Percentiles rank a stretch among this genome's conserved stretches.
These are phyloP conservation scores for Sylvia atricapilla DNA, from an alignment of 2,113 vertebrate genomes.

Conservation along the genomic window DNA sequence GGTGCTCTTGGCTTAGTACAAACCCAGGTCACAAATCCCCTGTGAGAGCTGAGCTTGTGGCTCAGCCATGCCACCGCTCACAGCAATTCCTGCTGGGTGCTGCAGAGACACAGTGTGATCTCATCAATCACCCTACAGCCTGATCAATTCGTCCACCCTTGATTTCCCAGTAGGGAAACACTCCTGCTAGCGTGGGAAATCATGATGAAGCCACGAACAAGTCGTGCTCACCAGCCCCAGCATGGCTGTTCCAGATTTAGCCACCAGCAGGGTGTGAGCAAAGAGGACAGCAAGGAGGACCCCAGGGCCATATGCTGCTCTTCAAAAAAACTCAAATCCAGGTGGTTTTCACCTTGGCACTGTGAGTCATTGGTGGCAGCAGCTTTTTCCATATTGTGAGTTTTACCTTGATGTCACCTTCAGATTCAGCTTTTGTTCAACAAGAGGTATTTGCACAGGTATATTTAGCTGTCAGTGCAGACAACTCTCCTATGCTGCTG, in stretches of 20 bases:
- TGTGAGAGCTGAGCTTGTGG: not conserved
- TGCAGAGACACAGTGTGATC: not conserved
- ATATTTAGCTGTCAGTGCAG: slow-evolving; percentile 6
- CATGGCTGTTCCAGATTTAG: not conserved
- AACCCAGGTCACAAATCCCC: not conserved
- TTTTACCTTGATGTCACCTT: slow-evolving; percentile 40
- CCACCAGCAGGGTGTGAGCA: not conserved
- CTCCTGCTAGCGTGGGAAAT: not conserved
- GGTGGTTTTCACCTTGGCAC: not conserved
- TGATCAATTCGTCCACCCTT: not conserved
- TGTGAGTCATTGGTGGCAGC: not conserved
- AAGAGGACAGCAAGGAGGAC: not conserved
- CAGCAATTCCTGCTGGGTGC: not conserved
- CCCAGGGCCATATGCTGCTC: not conserved
- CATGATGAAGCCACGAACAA: not conserved
- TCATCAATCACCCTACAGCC: not conserved
- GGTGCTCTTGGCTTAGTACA: not conserved
- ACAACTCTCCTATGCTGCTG: not conserved
- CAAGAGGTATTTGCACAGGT: not conserved
- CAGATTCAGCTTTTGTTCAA: not conserved
- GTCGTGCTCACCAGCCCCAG: not conserved
- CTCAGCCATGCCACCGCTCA: accelerated
- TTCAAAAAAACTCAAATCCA: not conserved
- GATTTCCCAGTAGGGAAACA: not conserved
- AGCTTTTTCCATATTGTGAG: not conserved